Evolutionary conservation across 2,113 vertebrate genomes (phyloP).

Genomic region (Pimephales promelas): DNA sequence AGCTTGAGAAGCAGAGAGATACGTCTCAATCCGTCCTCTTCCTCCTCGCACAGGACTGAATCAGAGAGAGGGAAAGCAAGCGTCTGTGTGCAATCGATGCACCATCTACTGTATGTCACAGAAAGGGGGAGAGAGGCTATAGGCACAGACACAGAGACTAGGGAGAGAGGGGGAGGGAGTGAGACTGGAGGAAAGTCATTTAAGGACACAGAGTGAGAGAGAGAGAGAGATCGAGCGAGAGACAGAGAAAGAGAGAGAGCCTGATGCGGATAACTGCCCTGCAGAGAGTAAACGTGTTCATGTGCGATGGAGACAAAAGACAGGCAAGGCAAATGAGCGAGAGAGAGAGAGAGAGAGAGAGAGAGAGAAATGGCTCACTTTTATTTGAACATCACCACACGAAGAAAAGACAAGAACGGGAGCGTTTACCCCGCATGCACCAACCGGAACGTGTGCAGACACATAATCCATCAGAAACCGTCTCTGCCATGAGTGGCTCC

Average conservation of each 20-base stretch:
- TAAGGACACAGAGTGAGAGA: constrained; percentile 74
- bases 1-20: constrained; percentile 54
- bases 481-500: constrained; percentile 43
- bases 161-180: constrained; percentile 64
- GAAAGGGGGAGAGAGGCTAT: constrained; percentile 63
- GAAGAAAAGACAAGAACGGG: constrained; percentile 29
- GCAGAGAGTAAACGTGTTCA: constrained; percentile 62
- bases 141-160: constrained; percentile 73
- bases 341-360: constrained; percentile 34
- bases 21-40: constrained; percentile 61
- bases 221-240: constrained; percentile 51
- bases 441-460: constrained; percentile 53
- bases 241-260: constrained; percentile 54
- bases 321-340: constrained; percentile 34
- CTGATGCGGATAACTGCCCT: constrained; percentile 65
- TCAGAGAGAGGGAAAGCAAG: constrained; percentile 60
- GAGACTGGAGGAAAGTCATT: constrained; percentile 75
- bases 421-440: constrained; percentile 39
- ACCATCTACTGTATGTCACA: constrained; percentile 76
- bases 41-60: constrained; percentile 63
- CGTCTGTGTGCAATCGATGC: constrained; percentile 75
- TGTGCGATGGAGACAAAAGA: constrained; percentile 62
- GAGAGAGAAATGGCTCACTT: constrained; percentile 50
- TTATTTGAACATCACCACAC: constrained; percentile 45
- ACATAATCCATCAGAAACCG: constrained; percentile 57